phyloP scores from a whole-genome alignment of 2,888 invertebrate genomes.

The Blastobasis lacticolella region DNA sequence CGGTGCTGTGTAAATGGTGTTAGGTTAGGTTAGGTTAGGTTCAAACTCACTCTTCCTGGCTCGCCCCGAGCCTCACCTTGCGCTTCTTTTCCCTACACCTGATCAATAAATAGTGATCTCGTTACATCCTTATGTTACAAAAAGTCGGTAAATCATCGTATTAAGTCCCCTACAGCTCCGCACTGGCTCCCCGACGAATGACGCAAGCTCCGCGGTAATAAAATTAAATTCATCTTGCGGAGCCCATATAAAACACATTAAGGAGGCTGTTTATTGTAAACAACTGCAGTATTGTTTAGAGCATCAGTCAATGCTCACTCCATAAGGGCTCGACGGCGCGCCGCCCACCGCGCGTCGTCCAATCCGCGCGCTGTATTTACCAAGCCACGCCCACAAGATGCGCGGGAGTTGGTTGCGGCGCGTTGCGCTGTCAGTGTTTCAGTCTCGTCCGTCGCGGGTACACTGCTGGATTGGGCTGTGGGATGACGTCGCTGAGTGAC shows the following conservation, averaged over 20 bases:
- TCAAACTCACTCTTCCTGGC: no score
- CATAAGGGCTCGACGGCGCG: conserved; percentile 33
- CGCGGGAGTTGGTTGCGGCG: conserved; percentile 44
- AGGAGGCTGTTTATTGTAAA: conserved; percentile 65
- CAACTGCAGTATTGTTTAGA: conserved; percentile 59
- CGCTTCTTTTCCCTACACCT: no score
- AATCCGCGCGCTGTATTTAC: conserved; percentile 36
- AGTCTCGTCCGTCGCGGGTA: conserved; percentile 36
- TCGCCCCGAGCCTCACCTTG: no score
- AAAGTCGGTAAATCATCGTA: no score
- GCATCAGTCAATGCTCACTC: conserved; percentile 61
- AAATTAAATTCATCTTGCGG: conserved; percentile 57
- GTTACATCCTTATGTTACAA: no score
- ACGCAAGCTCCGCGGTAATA: conserved; percentile 52
- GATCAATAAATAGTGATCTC: no score
- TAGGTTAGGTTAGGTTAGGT: no score
- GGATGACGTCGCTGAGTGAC: conserved; percentile 60
- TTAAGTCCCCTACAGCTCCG: no score
- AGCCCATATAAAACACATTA: conserved; percentile 68
- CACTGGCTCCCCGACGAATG: conserved; percentile 28
- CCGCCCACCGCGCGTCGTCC: conserved; percentile 45
- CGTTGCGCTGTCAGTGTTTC: conserved; percentile 52
- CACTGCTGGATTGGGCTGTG: conserved; percentile 23
- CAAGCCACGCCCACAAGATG: conserved; percentile 52
- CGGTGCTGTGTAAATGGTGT: no score